Conservation (phyloP, 2,888 invertebrate genomes). For the Epinotia brunnichana region DNA sequence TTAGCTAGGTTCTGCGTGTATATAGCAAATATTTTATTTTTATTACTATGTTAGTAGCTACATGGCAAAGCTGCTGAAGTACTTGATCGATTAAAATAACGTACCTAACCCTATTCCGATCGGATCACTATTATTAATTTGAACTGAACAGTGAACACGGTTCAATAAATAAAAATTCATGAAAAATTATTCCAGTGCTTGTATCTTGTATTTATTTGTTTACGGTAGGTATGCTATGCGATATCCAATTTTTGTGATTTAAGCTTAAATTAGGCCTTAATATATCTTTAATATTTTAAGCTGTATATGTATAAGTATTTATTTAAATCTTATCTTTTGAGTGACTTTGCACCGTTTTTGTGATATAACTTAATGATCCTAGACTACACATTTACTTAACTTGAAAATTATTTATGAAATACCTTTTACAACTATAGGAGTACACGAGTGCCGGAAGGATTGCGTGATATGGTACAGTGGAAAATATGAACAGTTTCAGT, state of each 20-base stretch:
- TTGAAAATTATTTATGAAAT: conserved; percentile 19
- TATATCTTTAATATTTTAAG: background rate
- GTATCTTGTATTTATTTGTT: conserved; percentile 58
- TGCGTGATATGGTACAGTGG: too few species aligned
- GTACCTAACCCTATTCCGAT: background rate
- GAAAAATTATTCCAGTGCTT: conserved; percentile 73
- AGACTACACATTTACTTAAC: conserved; percentile 10
- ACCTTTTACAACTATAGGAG: background rate
- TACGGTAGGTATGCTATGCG: conserved; percentile 39
- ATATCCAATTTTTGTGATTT: conserved; percentile 60
- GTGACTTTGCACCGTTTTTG: conserved; percentile 46
- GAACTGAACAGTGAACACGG: background rate
- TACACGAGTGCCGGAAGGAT: background rate
- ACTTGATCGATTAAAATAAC: background rate
- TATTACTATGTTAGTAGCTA: background rate
- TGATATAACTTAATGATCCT: conserved; percentile 41
- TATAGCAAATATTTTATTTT: background rate
- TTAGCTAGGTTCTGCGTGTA: background rate
- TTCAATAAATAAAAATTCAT: conserved; percentile 47
- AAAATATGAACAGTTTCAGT: too few species aligned
- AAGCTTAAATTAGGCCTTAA: conserved; percentile 38
- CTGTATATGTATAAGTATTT: conserved; percentile 30
- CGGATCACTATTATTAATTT: background rate
- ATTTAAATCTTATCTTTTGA: conserved; percentile 34
- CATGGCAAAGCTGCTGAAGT: background rate